A percentile compares a stretch with the other conserved stretches of the same genome.
phyloP scores from a whole-genome alignment of 2,113 vertebrate genomes.

The Cariama cristata region DNA sequence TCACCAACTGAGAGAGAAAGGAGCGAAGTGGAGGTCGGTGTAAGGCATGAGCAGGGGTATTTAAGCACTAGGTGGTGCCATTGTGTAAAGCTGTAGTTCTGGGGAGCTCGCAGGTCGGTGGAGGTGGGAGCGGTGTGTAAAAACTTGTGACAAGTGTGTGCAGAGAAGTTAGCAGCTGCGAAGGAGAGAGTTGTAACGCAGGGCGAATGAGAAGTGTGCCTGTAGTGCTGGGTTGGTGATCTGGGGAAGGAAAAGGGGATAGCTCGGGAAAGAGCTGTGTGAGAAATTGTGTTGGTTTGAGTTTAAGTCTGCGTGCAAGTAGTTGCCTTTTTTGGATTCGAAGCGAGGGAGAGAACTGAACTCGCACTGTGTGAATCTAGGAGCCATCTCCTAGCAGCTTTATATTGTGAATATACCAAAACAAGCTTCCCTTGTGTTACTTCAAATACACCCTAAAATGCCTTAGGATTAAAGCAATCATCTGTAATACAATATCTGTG shows the following conservation, averaged over 20 bases:
- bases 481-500: slow-evolving; percentile 71
- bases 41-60: neutral
- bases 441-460: slow-evolving; percentile 73
- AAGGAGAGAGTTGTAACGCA: neutral
- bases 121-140: neutral
- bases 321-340: neutral
- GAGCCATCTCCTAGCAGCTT: slow-evolving; percentile 48
- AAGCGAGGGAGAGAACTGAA: neutral
- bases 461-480: slow-evolving; percentile 76
- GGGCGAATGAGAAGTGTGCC: neutral
- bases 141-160: neutral
- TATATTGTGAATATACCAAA: slow-evolving; percentile 56
- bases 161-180: neutral
- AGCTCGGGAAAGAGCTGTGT: neutral
- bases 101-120: neutral
- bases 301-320: neutral
- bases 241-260: neutral
- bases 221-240: neutral
- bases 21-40: neutral
- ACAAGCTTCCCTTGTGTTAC: slow-evolving; percentile 61
- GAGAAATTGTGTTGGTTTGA: neutral
- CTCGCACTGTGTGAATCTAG: slow-evolving; percentile 25
- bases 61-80: slow-evolving; percentile 79
- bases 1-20: neutral
- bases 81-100: slow-evolving; percentile 69